Base-by-base conservation (phyloP, 2,113 vertebrate species). In the Erinaceus europaeus region DNA sequence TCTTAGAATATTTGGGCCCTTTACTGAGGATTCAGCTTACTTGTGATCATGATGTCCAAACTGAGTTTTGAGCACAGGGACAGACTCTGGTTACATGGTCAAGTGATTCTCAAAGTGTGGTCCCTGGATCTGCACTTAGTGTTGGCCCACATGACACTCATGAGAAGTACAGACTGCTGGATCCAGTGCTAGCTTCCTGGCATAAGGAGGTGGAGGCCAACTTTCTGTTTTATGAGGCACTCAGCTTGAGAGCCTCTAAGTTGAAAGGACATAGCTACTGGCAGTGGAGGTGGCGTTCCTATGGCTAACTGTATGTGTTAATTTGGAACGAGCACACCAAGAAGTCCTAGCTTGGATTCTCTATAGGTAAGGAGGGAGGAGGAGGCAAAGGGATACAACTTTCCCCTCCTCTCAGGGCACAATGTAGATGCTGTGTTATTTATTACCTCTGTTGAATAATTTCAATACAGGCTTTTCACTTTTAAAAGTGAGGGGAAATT, bases 401-500 rank as follows among this genome's bases (percentile, higher is more conserved):
- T 20, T 4, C 17, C 27, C 25, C 52, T 53, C 53, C 59, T 21
- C 14, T 73, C 25, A 44, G 86, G 72, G 2, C 73, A 87, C 12
- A 57, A 59, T n/a, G n/a, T 25, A 9, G 0, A 7, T 61, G n/a
- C 23, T 9, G 20, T 25, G 34, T 57, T 77, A 46, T 71, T 83
- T 81, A 81, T 77, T 55, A 53, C 38, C 53, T 68, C 53, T 80
- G 73, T 29, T 53, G 18, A 69, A 48, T 21, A 50, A 9, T 44
- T 83, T 67, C 62, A 74, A 42, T 36, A 64, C 34, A 40, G 14
- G 0, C 40, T 53, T 85, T 69, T 32, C 32, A 55, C 61, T 72
- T 55, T 67, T 48, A 82, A 92, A 81, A 90, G 40, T 29, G 59
- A 65, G 46, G 25, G 44, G 15, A 86, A 82, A 69, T 84, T 27